Percentiles rank a stretch among this genome's conserved stretches.
These are phyloP conservation scores for Peromyscus melanophrys DNA, from an alignment of 2,797 vertebrate genomes.

Conservation along the genomic window DNA sequence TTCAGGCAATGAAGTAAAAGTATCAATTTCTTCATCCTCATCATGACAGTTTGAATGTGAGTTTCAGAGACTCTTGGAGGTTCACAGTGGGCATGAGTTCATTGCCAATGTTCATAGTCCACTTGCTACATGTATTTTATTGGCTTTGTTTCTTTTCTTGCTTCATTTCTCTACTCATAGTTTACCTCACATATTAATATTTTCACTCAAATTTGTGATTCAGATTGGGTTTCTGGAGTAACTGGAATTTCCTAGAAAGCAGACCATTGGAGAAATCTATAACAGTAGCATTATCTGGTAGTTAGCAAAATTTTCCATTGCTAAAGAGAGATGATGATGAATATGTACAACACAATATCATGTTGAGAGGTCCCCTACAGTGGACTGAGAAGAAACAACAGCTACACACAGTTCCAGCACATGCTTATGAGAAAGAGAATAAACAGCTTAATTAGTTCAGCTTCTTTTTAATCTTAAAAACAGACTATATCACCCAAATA, in stretches of 20 bases:
- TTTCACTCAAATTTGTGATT: slow-evolving; percentile 28
- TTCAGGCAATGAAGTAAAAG: neutral
- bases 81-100: neutral
- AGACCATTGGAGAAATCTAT: neutral
- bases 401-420: neutral
- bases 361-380: neutral
- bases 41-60: neutral
- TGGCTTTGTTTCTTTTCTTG: neutral
- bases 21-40: neutral
- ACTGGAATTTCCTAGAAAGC: neutral
- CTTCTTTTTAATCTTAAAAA: neutral
- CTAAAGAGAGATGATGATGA: neutral
- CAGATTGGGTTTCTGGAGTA: neutral
- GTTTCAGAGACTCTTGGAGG: neutral
- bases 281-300: neutral
- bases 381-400: neutral
- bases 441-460: neutral
- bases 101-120: neutral
- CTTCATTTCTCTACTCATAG: neutral
- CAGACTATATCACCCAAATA: neutral
- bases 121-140: neutral
- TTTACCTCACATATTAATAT: neutral
- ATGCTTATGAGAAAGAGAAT: neutral
- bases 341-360: neutral
- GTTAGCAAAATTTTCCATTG: neutral